Base-by-base conservation (phyloP, 2,888 invertebrate species). In the Ligdia adustata region DNA sequence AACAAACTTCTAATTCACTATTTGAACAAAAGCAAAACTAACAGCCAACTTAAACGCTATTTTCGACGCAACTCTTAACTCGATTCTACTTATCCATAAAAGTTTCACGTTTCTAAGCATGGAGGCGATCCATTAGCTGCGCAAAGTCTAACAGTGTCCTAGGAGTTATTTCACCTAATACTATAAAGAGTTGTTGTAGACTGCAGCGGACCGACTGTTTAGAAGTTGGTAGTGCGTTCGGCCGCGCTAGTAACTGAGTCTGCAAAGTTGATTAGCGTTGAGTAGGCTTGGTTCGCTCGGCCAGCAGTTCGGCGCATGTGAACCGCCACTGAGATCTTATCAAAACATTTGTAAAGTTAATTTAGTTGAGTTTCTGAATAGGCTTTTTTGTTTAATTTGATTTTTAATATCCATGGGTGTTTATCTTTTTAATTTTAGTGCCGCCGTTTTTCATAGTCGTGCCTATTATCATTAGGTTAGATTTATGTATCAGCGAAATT, bases 101-200 rank as follows among this genome's bases (percentile, higher is more conserved):
- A 87, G 84, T 88, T 86, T 59, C 52, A 55, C 78, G 72, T 69
- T n/a, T 78, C 82, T 82, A 83, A 84, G 82, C 85, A 83, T 72
- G 72, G 80, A 72, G 69, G 75, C 83, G 82, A 81, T 85, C 88
- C 89, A 88, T 89, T 89, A 88, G 84, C 69, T 57, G 18, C 28
- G 27, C 62, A 69, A 79, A 83, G 84, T 82, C 80, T 75, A 75
- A 74, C 83, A 76, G 65, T 79, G 84, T 82, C 75, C 75, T 74
- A 68, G 72, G 73, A 79, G 79, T 78, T 83, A 81, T 83, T 79
- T 74, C 75, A 74, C 75, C 72, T 88, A 88, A 87, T 83, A 72
- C 81, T 82, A 79, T 89, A 86, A 87, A 88, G 86, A 86, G 88
- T 82, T 70, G 68, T 67, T 61, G 62, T 65, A 65, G 67, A 75